These are phyloP conservation scores for Pongo abelii DNA, from an alignment of 2,113 vertebrate species.

Conservation along the genomic window DNA sequence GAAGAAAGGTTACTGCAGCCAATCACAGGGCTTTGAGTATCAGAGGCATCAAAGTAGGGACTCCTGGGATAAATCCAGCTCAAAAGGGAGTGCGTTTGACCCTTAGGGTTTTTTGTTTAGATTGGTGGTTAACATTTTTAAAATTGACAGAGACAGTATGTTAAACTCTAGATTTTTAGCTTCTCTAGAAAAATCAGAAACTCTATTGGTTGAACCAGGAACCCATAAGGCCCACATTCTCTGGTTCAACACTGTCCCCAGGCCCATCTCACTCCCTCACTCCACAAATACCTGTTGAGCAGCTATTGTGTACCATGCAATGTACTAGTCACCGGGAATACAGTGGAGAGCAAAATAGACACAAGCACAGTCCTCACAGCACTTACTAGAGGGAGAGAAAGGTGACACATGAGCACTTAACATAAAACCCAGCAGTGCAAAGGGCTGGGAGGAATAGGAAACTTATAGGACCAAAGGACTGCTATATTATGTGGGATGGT, in stretches of 20 bases:
- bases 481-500: slow-evolving; percentile 13
- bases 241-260: not conserved
- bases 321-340: not conserved
- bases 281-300: not conserved
- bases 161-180: not conserved
- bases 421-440: not conserved
- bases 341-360: not conserved
- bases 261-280: not conserved
- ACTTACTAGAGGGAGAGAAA: not conserved
- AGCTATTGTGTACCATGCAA: not conserved
- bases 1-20: not conserved
- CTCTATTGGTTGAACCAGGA: not conserved
- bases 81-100: not conserved
- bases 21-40: not conserved
- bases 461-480: not conserved
- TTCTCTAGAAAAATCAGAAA: not conserved
- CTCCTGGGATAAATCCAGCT: not conserved
- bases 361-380: not conserved
- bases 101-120: not conserved
- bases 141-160: not conserved
- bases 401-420: not conserved
- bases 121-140: not conserved
- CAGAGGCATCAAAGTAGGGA: not conserved
- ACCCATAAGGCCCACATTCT: not conserved
- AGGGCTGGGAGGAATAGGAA: not conserved